These are phyloP conservation scores for Brachypalpus laphriformis DNA, from an alignment of 2,888 invertebrate species.

Conservation along the genomic window DNA sequence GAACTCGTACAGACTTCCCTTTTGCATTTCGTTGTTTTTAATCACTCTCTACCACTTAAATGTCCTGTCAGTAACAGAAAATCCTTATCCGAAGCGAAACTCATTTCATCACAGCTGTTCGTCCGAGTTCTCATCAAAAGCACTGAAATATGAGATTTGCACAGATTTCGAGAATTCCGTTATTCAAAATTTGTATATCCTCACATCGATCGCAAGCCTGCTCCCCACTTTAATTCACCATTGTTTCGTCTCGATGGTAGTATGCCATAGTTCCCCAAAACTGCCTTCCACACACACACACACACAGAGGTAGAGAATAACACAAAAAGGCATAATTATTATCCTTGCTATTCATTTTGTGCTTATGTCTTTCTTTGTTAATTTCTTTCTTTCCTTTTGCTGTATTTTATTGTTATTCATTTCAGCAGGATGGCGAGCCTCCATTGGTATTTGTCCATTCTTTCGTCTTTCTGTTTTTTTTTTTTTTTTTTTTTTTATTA, in stretches of 20 bases:
- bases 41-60: conserved; percentile 39
- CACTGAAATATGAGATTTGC: conserved; percentile 42
- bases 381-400: conserved; percentile 52
- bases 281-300: neutral
- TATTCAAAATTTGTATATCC: conserved; percentile 1
- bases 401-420: conserved; percentile 70
- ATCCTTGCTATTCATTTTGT: conserved; percentile 71
- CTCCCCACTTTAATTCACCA: conserved; percentile 59
- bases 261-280: conserved; percentile 16
- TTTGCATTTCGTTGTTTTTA: neutral
- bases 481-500: conserved; percentile 45
- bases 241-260: conserved; percentile 53
- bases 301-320: neutral
- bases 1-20: neutral
- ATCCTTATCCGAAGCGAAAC: conserved; percentile 13
- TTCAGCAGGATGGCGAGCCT: neutral
- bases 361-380: conserved; percentile 63
- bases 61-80: conserved; percentile 34
- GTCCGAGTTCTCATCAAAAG: conserved; percentile 50
- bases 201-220: conserved; percentile 15
- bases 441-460: conserved; percentile 7
- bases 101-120: conserved; percentile 40
- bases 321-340: conserved; percentile 69
- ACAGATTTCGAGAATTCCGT: conserved; percentile 26
- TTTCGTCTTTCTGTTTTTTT: neutral